Conservation (phyloP, 2,888 invertebrate species). For the Apodemia duryi region DNA sequence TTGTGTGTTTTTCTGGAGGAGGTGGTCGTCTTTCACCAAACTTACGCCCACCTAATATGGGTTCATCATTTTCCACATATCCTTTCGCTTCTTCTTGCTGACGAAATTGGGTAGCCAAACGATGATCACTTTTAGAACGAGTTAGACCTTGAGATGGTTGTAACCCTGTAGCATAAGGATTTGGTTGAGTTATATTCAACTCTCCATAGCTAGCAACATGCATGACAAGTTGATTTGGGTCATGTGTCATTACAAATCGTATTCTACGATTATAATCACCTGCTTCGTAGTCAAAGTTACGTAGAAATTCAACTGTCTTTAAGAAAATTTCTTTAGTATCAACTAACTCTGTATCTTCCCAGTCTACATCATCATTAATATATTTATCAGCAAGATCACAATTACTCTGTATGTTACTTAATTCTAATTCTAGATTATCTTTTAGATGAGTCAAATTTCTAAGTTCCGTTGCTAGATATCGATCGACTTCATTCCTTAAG, state of each 20-base stretch:
- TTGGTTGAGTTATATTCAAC: conserved; percentile 86
- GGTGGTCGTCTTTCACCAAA: conserved; percentile 85
- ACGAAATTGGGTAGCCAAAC: conserved; percentile 92
- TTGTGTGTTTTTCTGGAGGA: conserved; percentile 72
- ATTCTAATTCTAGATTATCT: conserved; percentile 96
- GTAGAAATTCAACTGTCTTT: conserved; percentile 96
- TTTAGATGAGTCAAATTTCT: conserved; percentile 91
- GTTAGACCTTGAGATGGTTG: conserved; percentile 88
- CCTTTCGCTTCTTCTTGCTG: conserved; percentile 88
- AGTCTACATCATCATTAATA: conserved; percentile 92
- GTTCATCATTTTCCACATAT: conserved; percentile 83
- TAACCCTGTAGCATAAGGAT: conserved; percentile 79
- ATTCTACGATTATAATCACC: conserved; percentile 92
- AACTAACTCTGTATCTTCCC: conserved; percentile 95
- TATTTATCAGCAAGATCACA: conserved; percentile 97
- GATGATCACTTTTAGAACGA: conserved; percentile 95
- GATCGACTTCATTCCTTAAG: conserved; percentile 93
- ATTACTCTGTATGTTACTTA: conserved; percentile 96
- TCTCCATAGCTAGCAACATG: conserved; percentile 95
- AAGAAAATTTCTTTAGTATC: conserved; percentile 97
- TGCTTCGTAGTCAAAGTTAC: conserved; percentile 96
- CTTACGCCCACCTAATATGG: conserved; percentile 85
- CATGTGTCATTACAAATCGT: conserved; percentile 92
- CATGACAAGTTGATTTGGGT: conserved; percentile 93
- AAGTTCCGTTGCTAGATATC: conserved; percentile 93